Base-by-base conservation (phyloP, 1,140 invertebrate species). In the Drosophila santomea region DNA sequence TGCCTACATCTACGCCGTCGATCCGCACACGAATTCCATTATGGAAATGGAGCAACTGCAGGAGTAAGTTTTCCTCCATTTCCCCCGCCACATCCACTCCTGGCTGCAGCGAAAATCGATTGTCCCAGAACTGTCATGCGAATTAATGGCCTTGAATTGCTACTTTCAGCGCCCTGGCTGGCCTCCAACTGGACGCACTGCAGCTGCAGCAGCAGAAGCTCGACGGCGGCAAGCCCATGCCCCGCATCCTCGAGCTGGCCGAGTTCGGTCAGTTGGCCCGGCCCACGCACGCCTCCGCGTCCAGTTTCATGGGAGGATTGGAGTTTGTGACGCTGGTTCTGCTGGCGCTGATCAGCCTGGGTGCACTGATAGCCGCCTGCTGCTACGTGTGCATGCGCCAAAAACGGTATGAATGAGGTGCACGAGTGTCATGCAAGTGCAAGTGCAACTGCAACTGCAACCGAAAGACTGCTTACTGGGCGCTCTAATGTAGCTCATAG, bases 1-100 rank as follows among this genome's bases (percentile, higher is more conserved):
- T 76, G 94, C 97, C 92, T 97, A 96, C 72, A 93, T 97, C 38
- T 97, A 97, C 83, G 97, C 96, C 1, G 95, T 97, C 7, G 96
- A 97, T 93, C 96, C 95, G 3, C 92, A 95, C 56, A 95, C 96
- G 1, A 97, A 97, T 86, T 94, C 95, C 1, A 95, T 97, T 61
- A 94, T 97, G 50, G 96, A 97, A 85, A 96, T 96, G 94, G 96
- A 96, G 51, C 94, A 95, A 1, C 82, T 97, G 23, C 94, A 96
- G 91, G 95, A 94, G 96, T 97, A 93, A 95, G 94, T 39, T n/a
- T 20, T 38, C 43, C n/a, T 5, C 15, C 4, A 6, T 44, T 41
- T 6, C 11, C 28, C 20, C 20, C 20, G 20, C 20, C 12, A 14
- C 32, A 20, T 23, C 36, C 5, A 17, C 8, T 20, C 10, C 60